These are phyloP conservation scores for Hycleus phaleratus DNA, from an alignment of 1,140 invertebrate species.

Conservation along the genomic window DNA sequence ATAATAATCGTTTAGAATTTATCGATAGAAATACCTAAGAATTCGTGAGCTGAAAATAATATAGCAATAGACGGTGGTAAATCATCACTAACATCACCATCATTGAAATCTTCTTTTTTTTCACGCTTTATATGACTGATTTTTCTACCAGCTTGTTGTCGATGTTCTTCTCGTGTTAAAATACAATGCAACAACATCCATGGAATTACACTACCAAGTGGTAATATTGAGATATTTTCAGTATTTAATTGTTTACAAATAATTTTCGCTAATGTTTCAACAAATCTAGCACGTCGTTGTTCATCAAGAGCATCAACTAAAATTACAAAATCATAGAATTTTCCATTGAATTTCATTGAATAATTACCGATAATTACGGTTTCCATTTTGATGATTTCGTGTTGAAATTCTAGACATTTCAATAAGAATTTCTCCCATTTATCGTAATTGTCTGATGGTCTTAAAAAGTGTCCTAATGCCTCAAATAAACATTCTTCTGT, in stretches of 20 bases:
- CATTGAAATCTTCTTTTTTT: slow-evolving; percentile 2
- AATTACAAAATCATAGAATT: slow-evolving; percentile 10
- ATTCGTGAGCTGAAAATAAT: slow-evolving; percentile 77
- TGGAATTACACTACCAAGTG: slow-evolving; percentile 62
- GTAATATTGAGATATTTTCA: slow-evolving; percentile 55
- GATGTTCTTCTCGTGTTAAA: slow-evolving; percentile 52
- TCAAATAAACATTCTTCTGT: slow-evolving; percentile 59
- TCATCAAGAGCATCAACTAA: slow-evolving; percentile 48
- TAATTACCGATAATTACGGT: slow-evolving; percentile 45
- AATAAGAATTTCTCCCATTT: slow-evolving; percentile 58
- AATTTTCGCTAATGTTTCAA: slow-evolving; percentile 67
- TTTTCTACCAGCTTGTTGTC: slow-evolving; percentile 43
- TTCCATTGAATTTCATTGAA: background rate
- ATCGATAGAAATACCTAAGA: slow-evolving; percentile 51
- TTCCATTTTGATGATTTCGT: slow-evolving; percentile 55
- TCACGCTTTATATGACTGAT: slow-evolving; percentile 28
- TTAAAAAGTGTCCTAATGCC: slow-evolving; percentile 43
- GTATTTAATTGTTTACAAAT: slow-evolving; percentile 65
- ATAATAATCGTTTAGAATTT: background rate
- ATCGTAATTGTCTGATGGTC: slow-evolving; percentile 35
- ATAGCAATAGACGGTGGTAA: slow-evolving; percentile 70
- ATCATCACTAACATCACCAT: slow-evolving; percentile 39
- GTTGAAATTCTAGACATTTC: slow-evolving; percentile 59
- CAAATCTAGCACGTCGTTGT: slow-evolving; percentile 52
- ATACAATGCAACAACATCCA: slow-evolving; percentile 80